Base-by-base conservation (phyloP, 2,797 vertebrate genomes). In the Anisognathus igniventris region DNA sequence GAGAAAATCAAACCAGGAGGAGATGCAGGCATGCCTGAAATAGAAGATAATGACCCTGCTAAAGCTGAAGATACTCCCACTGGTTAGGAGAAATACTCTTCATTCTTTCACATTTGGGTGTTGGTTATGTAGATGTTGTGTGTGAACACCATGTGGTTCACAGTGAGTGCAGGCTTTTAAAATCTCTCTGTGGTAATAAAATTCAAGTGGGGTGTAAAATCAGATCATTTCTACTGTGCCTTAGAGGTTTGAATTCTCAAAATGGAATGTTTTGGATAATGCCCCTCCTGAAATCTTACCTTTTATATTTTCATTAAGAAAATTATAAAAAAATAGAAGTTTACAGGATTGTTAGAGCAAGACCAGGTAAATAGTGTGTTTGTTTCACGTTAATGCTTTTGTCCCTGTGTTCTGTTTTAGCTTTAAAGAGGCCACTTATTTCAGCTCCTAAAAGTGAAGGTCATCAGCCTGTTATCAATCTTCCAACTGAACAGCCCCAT, bases 11-110 rank as follows among this genome's bases (percentile, higher is more conserved):
- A 99, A 92, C 96, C 97, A 79, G 98, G 98, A 94, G 98, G 98
- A 96, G 99, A 99, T 91, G 99, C 99, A 80, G 99, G 99, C 77
- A 99, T 99, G 99, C 99, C 99, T 86, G 99, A 98, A 66, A 99
- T 99, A 96, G 99, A 99, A 97, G 99, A 99, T 96, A 99, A 99
- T 57, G 99, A 99, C 88, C 98, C 99, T 85, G 98, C 98, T 64
- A 99, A 99, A 97, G 97, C 97, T 14, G 98, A 99, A 25, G 98
- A 99, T 42, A 91, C 98, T 71, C 98, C 98, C 42, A 98, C 98
- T 94, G 96, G 97, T 97, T 27, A 96, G 97, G 62, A 94, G 72
- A 77, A 78, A 14, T 48, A 19, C 40, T 71, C 67, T 31, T 47
- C 17, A 39, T 56, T 30, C 72, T 85, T 79, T 66, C 56, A 37